Percentiles rank a stretch among this genome's conserved stretches.
Conservation (phyloP, 2,797 vertebrate genomes). For the Apogon talboti region DNA sequence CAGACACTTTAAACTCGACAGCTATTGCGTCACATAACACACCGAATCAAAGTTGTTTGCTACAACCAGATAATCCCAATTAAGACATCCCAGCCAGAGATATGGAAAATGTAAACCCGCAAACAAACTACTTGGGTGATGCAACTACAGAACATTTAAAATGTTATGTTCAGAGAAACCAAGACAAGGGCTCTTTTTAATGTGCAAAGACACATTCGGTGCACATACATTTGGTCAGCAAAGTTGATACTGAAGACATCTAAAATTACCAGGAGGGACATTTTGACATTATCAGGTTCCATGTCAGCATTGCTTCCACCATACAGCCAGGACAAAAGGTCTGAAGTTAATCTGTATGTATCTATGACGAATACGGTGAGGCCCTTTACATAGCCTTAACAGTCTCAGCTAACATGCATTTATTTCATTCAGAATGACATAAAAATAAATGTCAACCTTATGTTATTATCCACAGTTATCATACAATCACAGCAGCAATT, state of each 20-base stretch:
- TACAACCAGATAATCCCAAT: too few relatives aligned
- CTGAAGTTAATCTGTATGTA: neutral
- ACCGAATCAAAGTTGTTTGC: too few relatives aligned
- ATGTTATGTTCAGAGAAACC: neutral
- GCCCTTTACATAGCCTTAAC: neutral
- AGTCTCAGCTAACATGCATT: neutral
- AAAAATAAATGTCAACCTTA: too few relatives aligned
- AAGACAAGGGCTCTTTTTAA: neutral
- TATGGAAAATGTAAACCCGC: neutral
- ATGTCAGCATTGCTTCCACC: neutral
- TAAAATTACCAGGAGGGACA: neutral
- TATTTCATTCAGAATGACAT: neutral
- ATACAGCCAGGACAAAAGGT: slow-evolving; percentile 1
- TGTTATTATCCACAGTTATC: too few relatives aligned
- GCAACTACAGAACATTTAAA: neutral
- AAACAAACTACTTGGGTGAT: neutral
- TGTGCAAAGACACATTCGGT: neutral
- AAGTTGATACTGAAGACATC: neutral
- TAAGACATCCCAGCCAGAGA: too few relatives aligned
- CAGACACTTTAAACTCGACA: too few relatives aligned
- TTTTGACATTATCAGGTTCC: slow-evolving; percentile 22
- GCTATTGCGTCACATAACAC: too few relatives aligned
- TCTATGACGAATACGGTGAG: neutral
- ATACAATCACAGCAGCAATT: neutral
- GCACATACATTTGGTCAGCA: neutral